A percentile compares a stretch with the other conserved stretches of the same genome.
phyloP scores from a whole-genome alignment of 2,888 invertebrate species.

The Cephus pulcher region DNA sequence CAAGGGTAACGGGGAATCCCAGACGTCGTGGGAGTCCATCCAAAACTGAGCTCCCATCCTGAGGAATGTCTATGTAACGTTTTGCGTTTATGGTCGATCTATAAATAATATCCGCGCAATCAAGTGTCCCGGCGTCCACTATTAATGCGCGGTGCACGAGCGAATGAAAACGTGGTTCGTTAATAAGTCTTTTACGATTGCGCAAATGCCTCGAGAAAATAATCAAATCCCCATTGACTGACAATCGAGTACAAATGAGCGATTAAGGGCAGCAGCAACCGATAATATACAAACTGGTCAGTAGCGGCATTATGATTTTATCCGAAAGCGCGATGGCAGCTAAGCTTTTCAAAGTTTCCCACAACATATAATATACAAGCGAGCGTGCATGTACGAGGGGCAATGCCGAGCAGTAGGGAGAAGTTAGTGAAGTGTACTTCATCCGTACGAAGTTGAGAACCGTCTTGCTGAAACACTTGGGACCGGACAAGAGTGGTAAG shows the following conservation, averaged over 20 bases:
- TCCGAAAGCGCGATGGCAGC: not conserved
- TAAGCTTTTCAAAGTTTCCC: not conserved
- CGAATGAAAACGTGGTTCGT: not conserved
- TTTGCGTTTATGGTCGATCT: not conserved
- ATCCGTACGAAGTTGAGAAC: not conserved
- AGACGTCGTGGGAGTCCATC: not conserved
- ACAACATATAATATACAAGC: not conserved
- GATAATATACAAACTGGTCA: not conserved
- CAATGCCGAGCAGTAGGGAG: not conserved
- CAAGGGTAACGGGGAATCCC: not conserved
- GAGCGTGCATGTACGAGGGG: not conserved
- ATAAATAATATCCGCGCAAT: not conserved
- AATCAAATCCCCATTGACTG: not conserved
- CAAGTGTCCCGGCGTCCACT: not conserved
- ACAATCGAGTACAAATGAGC: not conserved
- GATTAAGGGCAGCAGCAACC: not conserved
- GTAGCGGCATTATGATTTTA: not conserved
- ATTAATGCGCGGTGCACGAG: not conserved
- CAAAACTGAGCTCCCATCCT: constrained; percentile 1
- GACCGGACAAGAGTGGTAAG: not conserved
- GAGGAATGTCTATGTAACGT: not conserved
- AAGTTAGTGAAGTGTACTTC: not conserved
- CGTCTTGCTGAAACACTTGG: not conserved
- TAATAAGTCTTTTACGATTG: not conserved
- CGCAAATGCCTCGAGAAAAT: not conserved